Conservation (phyloP, 2,888 invertebrate genomes). For the Lasioglossum morio region DNA sequence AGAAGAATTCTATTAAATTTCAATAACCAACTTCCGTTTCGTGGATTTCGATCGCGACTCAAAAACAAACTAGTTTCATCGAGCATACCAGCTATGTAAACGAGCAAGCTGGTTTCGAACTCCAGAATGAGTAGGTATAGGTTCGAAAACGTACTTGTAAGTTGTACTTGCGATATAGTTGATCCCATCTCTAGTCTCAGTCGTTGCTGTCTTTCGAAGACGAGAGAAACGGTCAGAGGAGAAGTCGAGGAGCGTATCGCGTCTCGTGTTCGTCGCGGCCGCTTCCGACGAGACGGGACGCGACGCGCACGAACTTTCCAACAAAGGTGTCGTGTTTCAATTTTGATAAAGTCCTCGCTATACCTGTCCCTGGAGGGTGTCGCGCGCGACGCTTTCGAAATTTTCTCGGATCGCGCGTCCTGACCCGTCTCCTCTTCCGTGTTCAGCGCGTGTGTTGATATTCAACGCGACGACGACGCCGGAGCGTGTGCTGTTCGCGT, state of each 20-base stretch:
- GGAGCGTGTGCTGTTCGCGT: constrained; percentile 14
- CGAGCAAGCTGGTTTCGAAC: not conserved
- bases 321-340: constrained; percentile 78
- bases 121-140: not conserved
- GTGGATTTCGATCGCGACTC: too few relatives aligned
- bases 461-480: constrained; percentile 13
- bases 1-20: not conserved
- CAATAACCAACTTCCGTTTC: not conserved
- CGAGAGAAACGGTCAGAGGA: not conserved
- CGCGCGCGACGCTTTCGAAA: constrained; percentile 37
- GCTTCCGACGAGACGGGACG: constrained; percentile 41
- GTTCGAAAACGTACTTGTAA: not conserved
- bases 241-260: constrained; percentile 47
- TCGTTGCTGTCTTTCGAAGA: not conserved
- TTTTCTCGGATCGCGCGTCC: constrained; percentile 12
- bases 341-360: constrained; percentile 74
- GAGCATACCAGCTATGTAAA: not conserved
- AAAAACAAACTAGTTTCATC: not conserved
- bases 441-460: not conserved
- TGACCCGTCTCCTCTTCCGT: not conserved
- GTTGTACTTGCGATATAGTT: not conserved
- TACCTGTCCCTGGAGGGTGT: constrained; percentile 57
- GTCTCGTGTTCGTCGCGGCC: constrained; percentile 24
- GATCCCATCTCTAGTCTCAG: not conserved
- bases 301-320: constrained; percentile 63